Evolutionary conservation across 2,797 vertebrate species (phyloP).

Genomic region (Chelon auratus): DNA sequence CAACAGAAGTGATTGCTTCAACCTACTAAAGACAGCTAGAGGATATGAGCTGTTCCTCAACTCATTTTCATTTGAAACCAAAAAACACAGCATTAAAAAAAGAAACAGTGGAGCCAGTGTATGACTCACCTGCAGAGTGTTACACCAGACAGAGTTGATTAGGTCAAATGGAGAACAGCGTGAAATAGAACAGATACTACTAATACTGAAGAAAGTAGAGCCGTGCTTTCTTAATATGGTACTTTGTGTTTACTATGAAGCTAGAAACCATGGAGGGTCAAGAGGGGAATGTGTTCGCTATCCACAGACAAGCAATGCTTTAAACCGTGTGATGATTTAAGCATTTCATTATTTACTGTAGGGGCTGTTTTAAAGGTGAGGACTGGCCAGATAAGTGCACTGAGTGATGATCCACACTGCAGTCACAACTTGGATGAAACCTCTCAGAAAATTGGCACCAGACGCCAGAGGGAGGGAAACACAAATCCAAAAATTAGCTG

Average conservation of each 20-base stretch:
- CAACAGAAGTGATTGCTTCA: constrained; percentile 66
- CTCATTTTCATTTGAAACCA: constrained; percentile 51
- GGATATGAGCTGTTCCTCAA: constrained; percentile 45
- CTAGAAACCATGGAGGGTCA: neutral
- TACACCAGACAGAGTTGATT: constrained; percentile 35
- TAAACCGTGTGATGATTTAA: constrained; percentile 22
- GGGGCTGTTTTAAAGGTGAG: constrained; percentile 26
- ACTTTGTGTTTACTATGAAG: neutral
- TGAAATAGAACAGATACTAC: constrained; percentile 50
- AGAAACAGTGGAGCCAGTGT: constrained; percentile 34
- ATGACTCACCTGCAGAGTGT: constrained; percentile 71
- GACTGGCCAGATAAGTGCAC: constrained; percentile 55
- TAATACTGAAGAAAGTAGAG: constrained; percentile 15
- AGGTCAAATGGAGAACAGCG: constrained; percentile 46
- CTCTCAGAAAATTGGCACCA: constrained; percentile 81
- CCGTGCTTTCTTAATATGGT: constrained; percentile 4
- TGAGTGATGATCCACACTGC: constrained; percentile 70
- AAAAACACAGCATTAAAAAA: constrained; percentile 27
- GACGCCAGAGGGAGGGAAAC: constrained; percentile 77
- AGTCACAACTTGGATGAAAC: constrained; percentile 70
- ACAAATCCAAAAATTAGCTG: constrained; percentile 82
- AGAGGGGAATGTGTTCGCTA: neutral
- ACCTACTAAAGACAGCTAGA: constrained; percentile 57
- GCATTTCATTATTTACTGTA: constrained; percentile 28
- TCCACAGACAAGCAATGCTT: constrained; percentile 8